Evolutionary conservation across 2,797 vertebrate species (phyloP).

Genomic region (Botia almorhae): DNA sequence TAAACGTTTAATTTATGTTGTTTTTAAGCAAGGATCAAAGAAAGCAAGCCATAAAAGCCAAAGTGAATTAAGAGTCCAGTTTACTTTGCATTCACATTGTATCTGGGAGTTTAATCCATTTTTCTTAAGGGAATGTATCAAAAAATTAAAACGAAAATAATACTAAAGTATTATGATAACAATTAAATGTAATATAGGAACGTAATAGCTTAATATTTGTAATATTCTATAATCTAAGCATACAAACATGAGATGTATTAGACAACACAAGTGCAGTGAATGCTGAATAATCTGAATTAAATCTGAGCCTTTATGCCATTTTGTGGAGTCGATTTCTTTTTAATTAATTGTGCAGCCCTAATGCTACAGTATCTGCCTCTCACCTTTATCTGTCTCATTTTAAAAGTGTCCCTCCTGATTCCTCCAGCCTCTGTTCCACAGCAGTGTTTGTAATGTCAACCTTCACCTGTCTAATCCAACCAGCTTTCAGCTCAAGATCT

Average conservation of each 20-base stretch:
- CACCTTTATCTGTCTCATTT: conserved; percentile 26
- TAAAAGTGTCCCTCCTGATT: conserved; percentile 49
- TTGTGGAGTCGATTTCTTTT: not conserved
- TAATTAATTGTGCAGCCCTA: conserved; percentile 11
- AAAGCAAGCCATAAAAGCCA: too few species aligned
- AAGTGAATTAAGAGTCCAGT: too few species aligned
- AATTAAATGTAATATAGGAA: too few species aligned
- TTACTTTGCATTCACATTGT: too few species aligned
- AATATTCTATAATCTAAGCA: not conserved
- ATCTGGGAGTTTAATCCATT: too few species aligned
- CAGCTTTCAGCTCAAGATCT: conserved; percentile 19
- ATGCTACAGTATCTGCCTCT: conserved; percentile 21
- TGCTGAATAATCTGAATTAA: not conserved
- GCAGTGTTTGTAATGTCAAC: conserved; percentile 27
- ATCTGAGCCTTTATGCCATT: not conserved
- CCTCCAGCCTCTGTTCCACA: conserved; percentile 32
- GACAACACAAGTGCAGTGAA: not conserved
- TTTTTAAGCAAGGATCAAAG: not conserved
- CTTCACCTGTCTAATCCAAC: conserved; percentile 59
- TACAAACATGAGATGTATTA: too few species aligned
- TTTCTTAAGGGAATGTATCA: not conserved
- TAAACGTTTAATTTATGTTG: not conserved
- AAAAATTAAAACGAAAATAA: not conserved
- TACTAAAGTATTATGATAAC: too few species aligned
- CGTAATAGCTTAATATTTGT: not conserved